Percentiles rank a stretch among this genome's conserved stretches.
Conservation (phyloP, 1,140 invertebrate genomes). For the Diprion similis region DNA sequence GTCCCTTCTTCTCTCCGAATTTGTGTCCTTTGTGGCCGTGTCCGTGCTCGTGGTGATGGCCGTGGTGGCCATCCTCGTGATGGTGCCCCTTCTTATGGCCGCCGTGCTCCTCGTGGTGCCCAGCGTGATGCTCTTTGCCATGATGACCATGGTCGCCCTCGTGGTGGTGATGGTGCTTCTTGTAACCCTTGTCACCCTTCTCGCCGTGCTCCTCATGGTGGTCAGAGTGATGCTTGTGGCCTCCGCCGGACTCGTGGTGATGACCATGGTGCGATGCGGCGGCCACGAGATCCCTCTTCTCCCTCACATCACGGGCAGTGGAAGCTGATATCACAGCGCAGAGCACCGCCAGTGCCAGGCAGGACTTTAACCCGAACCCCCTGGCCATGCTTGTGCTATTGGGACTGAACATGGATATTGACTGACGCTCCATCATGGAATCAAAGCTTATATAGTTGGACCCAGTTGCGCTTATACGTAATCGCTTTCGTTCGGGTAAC, state of each 20-base stretch:
- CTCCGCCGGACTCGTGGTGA: conserved; percentile 44
- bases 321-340: conserved; percentile 28
- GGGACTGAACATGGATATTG: conserved; percentile 36
- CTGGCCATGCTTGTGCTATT: conserved; percentile 35
- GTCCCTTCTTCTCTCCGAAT: conserved; percentile 72
- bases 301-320: conserved; percentile 32
- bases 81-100: conserved; percentile 80
- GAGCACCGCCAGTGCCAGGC: conserved; percentile 28
- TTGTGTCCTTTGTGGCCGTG: conserved; percentile 77
- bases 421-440: conserved; percentile 36
- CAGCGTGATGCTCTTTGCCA: conserved; percentile 57
- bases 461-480: conserved; percentile 32
- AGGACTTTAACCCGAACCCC: conserved; percentile 21
- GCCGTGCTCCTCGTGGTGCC: conserved; percentile 76
- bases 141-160: conserved; percentile 74
- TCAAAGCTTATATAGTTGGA: conserved; percentile 45
- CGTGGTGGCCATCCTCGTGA: conserved; percentile 72
- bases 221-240: conserved; percentile 66
- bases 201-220: conserved; percentile 68
- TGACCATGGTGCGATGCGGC: conserved; percentile 9
- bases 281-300: conserved; percentile 18
- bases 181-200: conserved; percentile 68
- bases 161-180: conserved; percentile 71
- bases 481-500: conserved; percentile 40
- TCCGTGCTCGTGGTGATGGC: conserved; percentile 75